These are phyloP conservation scores for Schizaphis graminum DNA, from an alignment of 2,888 invertebrate species.

Conservation along the genomic window DNA sequence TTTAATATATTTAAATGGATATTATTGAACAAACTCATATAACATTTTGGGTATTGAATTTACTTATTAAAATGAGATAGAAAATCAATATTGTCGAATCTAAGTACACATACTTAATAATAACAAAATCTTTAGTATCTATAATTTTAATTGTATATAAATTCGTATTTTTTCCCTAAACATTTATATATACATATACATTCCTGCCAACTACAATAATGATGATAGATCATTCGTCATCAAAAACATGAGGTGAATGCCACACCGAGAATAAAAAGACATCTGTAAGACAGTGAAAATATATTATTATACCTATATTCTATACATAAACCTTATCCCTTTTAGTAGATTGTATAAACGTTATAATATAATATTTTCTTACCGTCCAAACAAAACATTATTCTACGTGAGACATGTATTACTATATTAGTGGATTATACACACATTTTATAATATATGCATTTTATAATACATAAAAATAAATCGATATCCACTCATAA, in stretches of 20 bases:
- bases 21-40: neutral
- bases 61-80: neutral
- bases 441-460: neutral
- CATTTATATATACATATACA: neutral
- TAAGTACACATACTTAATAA: neutral
- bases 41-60: neutral
- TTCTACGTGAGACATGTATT: neutral
- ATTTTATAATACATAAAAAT: neutral
- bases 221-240: neutral
- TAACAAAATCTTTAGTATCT: neutral
- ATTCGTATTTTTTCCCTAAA: neutral
- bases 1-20: neutral
- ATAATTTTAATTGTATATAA: neutral
- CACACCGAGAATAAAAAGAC: neutral
- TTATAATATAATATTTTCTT: neutral
- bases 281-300: neutral
- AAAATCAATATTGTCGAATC: neutral
- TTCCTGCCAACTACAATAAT: neutral
- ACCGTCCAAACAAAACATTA: neutral
- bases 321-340: neutral
- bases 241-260: neutral
- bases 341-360: neutral
- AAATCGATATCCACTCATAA: neutral
- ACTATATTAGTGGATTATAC: neutral
- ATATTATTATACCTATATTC: neutral